Percentiles rank a stretch among this genome's conserved stretches.
These are phyloP conservation scores for Drosophila formosana DNA, from an alignment of 2,888 invertebrate genomes.

Conservation along the genomic window DNA sequence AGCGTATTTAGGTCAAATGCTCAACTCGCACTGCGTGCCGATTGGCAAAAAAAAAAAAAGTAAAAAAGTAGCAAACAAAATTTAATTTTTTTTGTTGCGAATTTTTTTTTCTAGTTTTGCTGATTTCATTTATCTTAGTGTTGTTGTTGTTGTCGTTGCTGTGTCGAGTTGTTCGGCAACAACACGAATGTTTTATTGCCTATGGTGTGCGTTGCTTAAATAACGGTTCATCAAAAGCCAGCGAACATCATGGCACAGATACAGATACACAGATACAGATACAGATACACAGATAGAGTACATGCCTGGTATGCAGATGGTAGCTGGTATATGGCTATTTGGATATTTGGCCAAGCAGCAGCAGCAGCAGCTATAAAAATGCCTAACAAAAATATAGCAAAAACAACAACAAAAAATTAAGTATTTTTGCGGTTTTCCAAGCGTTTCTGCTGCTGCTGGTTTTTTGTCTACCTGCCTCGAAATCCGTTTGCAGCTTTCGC, in stretches of 20 bases:
- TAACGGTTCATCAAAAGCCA: slow-evolving; percentile 59
- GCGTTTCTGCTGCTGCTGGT: slow-evolving; percentile 11
- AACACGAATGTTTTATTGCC: slow-evolving; percentile 51
- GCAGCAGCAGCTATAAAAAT: slow-evolving; percentile 37
- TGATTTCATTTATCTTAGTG: slow-evolving; percentile 63
- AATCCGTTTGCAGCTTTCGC: slow-evolving; percentile 4
- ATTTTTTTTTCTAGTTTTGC: slow-evolving; percentile 45
- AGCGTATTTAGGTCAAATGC: slow-evolving; percentile 73
- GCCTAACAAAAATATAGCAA: slow-evolving; percentile 28
- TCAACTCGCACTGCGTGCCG: slow-evolving; percentile 71
- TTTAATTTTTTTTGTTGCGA: slow-evolving; percentile 44
- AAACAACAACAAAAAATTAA: slow-evolving; percentile 4
- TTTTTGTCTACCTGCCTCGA: slow-evolving; percentile 38
- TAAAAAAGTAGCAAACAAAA: slow-evolving; percentile 25
- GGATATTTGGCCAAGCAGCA: slow-evolving; percentile 12
- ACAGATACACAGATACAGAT: slow-evolving; percentile 7
- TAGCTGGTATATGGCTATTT: neutral
- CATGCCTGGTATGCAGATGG: slow-evolving; percentile 21
- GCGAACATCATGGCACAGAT: slow-evolving; percentile 42
- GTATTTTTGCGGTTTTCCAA: slow-evolving; percentile 30
- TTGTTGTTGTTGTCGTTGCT: slow-evolving; percentile 34
- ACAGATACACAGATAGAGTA: neutral
- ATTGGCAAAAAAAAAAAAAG: slow-evolving; percentile 60
- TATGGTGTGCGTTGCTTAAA: slow-evolving; percentile 56
- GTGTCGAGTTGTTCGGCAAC: slow-evolving; percentile 43